phyloP scores from a whole-genome alignment of 1,140 invertebrate species.

The Vanessa tameamea region DNA sequence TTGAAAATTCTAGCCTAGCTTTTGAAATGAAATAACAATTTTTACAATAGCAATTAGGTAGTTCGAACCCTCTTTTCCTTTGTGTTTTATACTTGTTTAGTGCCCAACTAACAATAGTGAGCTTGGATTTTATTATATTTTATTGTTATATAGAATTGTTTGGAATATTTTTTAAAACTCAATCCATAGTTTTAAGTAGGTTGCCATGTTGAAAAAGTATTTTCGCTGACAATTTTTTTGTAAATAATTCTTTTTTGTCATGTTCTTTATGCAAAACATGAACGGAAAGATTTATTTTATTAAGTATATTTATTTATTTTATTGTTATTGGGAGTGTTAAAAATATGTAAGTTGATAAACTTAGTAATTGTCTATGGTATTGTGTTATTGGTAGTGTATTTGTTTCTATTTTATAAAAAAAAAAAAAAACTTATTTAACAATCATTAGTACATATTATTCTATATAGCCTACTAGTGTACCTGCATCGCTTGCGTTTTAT shows the following conservation, averaged over 20 bases:
- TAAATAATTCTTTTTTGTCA: not conserved
- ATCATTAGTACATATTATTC: no score
- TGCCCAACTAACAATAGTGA: not conserved
- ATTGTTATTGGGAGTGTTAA: no score
- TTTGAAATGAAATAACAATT: slow-evolving; percentile 3
- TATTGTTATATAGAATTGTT: slow-evolving; percentile 10
- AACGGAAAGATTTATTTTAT: no score
- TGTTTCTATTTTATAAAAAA: no score
- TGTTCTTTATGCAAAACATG: no score
- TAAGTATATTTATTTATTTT: no score
- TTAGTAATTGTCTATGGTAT: no score
- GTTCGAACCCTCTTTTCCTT: not conserved
- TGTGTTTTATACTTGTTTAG: not conserved
- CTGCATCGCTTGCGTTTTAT: no score
- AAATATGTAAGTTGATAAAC: no score
- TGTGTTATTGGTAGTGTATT: no score
- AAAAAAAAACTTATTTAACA: no score
- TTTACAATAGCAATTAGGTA: slow-evolving; percentile 3
- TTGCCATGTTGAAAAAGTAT: not conserved
- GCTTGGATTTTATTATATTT: not conserved
- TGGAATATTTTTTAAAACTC: not conserved
- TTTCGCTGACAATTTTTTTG: not conserved
- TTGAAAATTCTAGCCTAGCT: not conserved
- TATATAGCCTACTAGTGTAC: no score
- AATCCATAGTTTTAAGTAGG: slow-evolving; percentile 1